Base-by-base conservation (phyloP, 2,797 vertebrate species). In the Tokudaia muenninki region DNA sequence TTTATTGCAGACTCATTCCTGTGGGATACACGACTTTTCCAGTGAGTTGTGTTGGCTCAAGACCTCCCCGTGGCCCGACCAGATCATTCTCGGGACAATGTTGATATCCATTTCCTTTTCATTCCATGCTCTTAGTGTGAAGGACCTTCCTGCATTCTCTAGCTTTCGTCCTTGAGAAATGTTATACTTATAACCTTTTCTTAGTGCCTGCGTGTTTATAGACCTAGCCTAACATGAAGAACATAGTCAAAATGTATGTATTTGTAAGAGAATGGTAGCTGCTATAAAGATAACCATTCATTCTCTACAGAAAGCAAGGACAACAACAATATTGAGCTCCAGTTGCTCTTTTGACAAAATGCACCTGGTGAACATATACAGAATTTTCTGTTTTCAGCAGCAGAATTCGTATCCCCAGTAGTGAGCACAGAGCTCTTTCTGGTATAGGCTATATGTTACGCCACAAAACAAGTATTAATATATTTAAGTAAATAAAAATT, bases 221-320 rank as follows among this genome's bases (percentile, higher is more conserved):
- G 77, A 44, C 29, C 41, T 52, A 50, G 79, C 77, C 37, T 89
- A 80, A 74, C 12, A 52, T 26, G 87, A 94, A 96, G 79, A 90
- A 41, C 17, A 0, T 37, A 37, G 37, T 92, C 52, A 93, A 75
- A 91, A 91, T 84, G 34, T 94, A 13, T 57, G 5, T 67, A 74
- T 47, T 72, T n/a, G 63, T 88, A 90, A 87, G 37, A 8, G 92
- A 44, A 70, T 88, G 26, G 41, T 74, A 52, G 29, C 55, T 89
- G 4, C 63, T 91, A 2, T 96, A 90, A 87, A 94, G 67, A 70
- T 75, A 44, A 22, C 26, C 29, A 34, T 26, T 59, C 70, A 57
- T 0, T 67, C 63, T 67, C 12, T 21, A 59, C 34, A 50, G 47
- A 93, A 91, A 87, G 57, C 57, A n/a, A 65, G 5, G n/a, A 74